Evolutionary conservation across 2,888 invertebrate species (phyloP).

Genomic region (Nephrotoma appendiculata): DNA sequence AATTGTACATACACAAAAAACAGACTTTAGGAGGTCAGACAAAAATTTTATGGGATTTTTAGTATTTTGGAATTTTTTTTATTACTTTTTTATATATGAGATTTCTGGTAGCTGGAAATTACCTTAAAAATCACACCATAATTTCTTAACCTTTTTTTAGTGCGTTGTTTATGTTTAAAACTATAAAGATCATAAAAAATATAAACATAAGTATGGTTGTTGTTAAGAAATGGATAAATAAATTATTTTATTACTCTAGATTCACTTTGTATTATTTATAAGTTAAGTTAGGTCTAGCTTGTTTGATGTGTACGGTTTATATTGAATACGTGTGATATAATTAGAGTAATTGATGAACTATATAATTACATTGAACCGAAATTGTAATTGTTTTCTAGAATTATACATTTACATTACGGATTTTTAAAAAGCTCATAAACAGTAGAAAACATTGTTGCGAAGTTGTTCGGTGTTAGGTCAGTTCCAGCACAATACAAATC

Average conservation of each 20-base stretch:
- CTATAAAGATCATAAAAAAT: background rate
- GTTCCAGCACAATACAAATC: too few species aligned
- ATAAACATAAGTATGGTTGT: background rate
- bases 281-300: background rate
- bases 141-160: background rate
- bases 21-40: background rate
- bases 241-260: background rate
- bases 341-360: too few species aligned
- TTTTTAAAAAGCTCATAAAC: too few species aligned
- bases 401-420: too few species aligned
- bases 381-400: too few species aligned
- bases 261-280: background rate
- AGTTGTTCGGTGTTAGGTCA: too few species aligned
- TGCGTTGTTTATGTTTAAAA: background rate
- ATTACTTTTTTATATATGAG: background rate
- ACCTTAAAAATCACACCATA: background rate
- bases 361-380: too few species aligned
- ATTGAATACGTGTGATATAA: too few species aligned
- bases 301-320: background rate
- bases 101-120: background rate
- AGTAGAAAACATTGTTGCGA: too few species aligned
- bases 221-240: background rate
- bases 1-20: background rate
- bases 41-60: background rate
- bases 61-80: background rate